Evolutionary conservation across 2,888 invertebrate genomes (phyloP).

Genomic region (Dione vanillae): DNA sequence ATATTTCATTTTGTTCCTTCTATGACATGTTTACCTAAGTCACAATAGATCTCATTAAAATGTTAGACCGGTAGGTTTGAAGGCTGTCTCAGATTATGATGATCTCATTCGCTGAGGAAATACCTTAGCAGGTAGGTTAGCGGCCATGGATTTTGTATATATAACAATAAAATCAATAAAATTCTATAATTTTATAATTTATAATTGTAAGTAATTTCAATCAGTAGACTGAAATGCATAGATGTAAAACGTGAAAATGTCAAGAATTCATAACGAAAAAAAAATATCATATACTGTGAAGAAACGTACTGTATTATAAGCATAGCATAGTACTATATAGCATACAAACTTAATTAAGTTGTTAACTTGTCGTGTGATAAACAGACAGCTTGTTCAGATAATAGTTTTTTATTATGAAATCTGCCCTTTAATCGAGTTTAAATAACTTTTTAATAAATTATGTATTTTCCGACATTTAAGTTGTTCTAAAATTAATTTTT

Average conservation of each 20-base stretch:
- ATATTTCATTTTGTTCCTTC: constrained; percentile 29
- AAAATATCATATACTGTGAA: no score
- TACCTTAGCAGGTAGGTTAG: constrained; percentile 45
- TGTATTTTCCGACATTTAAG: not conserved
- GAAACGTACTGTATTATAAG: no score
- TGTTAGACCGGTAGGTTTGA: constrained; percentile 49
- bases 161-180: constrained; percentile 23
- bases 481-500: constrained; percentile 12
- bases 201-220: no score
- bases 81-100: constrained; percentile 52
- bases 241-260: no score
- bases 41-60: constrained; percentile 50
- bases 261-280: no score
- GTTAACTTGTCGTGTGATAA: no score
- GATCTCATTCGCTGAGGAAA: constrained; percentile 53
- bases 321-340: no score
- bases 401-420: not conserved
- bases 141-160: constrained; percentile 42
- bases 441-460: not conserved
- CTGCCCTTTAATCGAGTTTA: not conserved
- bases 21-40: constrained; percentile 46
- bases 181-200: constrained; percentile 1
- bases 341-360: no score
- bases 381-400: not conserved
- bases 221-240: no score